Base-by-base conservation (phyloP, 2,113 vertebrate genomes). In the Tragelaphus imberbis region DNA sequence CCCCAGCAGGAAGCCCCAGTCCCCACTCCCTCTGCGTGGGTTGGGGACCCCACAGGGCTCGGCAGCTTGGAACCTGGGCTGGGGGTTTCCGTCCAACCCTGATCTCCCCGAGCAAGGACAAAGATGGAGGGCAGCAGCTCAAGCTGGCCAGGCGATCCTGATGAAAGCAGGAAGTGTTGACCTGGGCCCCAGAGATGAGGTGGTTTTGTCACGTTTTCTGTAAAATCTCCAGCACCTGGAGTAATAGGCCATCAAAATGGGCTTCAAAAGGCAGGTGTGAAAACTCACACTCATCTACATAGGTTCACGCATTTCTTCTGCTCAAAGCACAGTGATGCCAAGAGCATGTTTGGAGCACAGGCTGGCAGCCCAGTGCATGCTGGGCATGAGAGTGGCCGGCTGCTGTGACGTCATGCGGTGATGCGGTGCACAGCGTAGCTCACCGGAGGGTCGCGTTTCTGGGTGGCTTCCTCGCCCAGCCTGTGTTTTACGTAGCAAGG, bases 401-500 rank as follows among this genome's bases (percentile, higher is more conserved):
- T 87, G 81, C 98, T 96, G 95, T 98, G 97, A 95, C 89, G 94
- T 94, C 53, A 96, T 91, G 91, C 86, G 80, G 94, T 97, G 98
- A 96, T 61, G 91, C 95, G 95, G 97, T 96, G 95, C 97, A 87
- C 95, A 95, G 97, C 97, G 96, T 96, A 79, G 96, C 98, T 96
- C 92, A 97, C 95, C 95, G 91, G 90, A 90, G 96, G 97, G 95
- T 87, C 88, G 4, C 3, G 0, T 8, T n/a, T 49, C 53, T 40
- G 23, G 21, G 36, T 7, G 40, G 40, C 33, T 44, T 44, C 30
- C 84, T 49, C 44, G 33, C 16, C 47, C 59, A 5, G 68, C 36
- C 40, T 51, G 4, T 14, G 27, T 40, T 55, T 61, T 44, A 33
- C 14, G n/a, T 33, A 44, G 65, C 2, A 16, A 58, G 27, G 23